Evolutionary conservation across 2,113 vertebrate genomes (phyloP).

Genomic region (Bostrychus sinensis): DNA sequence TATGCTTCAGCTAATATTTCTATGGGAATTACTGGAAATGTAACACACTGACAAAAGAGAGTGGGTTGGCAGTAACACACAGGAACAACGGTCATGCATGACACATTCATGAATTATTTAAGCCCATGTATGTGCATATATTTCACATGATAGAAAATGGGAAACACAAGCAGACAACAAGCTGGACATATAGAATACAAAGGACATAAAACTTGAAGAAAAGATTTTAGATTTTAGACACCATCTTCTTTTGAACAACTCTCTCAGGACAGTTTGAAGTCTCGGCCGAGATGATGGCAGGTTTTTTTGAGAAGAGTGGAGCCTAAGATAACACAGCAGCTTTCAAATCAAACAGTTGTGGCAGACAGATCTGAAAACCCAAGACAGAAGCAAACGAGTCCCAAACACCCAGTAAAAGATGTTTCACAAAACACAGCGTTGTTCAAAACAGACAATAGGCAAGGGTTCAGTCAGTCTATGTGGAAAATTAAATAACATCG

Average conservation of each 20-base stretch:
- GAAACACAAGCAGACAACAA: slow-evolving; percentile 33
- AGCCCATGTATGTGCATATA: slow-evolving; percentile 28
- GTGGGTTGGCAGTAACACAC: not conserved
- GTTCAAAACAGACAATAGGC: slow-evolving; percentile 49
- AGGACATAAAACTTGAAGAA: not conserved
- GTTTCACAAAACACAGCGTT: slow-evolving; percentile 23
- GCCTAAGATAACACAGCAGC: not conserved
- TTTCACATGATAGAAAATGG: slow-evolving; percentile 40
- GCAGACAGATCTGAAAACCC: slow-evolving; percentile 77
- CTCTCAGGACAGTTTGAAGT: not conserved
- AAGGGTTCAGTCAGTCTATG: not conserved
- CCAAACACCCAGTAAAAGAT: slow-evolving; percentile 22
- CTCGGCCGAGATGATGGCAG: slow-evolving; percentile 1
- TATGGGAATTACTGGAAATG: not conserved
- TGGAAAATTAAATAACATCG: not conserved
- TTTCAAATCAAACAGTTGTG: not conserved
- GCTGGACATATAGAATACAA: slow-evolving; percentile 14
- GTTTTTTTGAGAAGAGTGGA: not conserved
- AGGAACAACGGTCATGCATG: slow-evolving; percentile 32
- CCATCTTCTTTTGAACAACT: not conserved
- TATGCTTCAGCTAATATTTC: too few species aligned
- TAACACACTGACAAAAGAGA: not conserved
- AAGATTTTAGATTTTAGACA: slow-evolving; percentile 3
- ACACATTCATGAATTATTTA: slow-evolving; percentile 46
- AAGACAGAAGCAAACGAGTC: slow-evolving; percentile 47